Conservation (phyloP, 1,140 invertebrate genomes). For the Cotesia vestalis region DNA sequence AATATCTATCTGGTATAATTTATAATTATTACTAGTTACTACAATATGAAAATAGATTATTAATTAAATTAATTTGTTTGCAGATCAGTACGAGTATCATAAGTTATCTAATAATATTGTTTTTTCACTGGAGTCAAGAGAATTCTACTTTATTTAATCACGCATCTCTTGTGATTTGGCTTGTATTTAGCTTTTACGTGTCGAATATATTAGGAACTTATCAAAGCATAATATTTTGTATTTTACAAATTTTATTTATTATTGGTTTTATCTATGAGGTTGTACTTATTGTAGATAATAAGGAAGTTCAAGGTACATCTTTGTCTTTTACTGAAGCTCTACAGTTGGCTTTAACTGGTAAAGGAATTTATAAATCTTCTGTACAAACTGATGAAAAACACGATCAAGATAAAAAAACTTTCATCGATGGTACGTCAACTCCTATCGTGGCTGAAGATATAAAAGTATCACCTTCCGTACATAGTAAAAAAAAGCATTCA, state of each 20-base stretch:
- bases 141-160: slow-evolving; percentile 69
- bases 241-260: slow-evolving; percentile 63
- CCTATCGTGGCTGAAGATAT: slow-evolving; percentile 25
- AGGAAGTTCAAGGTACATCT: slow-evolving; percentile 54
- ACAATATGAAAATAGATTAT: background rate
- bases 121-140: slow-evolving; percentile 70
- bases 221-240: slow-evolving; percentile 70
- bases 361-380: slow-evolving; percentile 4
- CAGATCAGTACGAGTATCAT: slow-evolving; percentile 64
- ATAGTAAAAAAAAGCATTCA: slow-evolving; percentile 31
- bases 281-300: slow-evolving; percentile 56
- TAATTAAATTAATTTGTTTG: slow-evolving; percentile 44
- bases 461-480: slow-evolving; percentile 10
- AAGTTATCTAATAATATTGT: slow-evolving; percentile 65
- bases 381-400: slow-evolving; percentile 11
- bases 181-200: slow-evolving; percentile 70
- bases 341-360: slow-evolving; percentile 52
- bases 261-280: slow-evolving; percentile 70
- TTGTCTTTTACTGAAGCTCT: slow-evolving; percentile 57
- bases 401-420: slow-evolving; percentile 36
- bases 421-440: slow-evolving; percentile 24
- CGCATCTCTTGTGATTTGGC: slow-evolving; percentile 70
- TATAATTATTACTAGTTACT: too few relatives aligned
- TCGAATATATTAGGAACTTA: slow-evolving; percentile 70
- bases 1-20: slow-evolving; percentile 62